phyloP scores from a whole-genome alignment of 2,797 vertebrate species.

The Novumbra hubbsi region DNA sequence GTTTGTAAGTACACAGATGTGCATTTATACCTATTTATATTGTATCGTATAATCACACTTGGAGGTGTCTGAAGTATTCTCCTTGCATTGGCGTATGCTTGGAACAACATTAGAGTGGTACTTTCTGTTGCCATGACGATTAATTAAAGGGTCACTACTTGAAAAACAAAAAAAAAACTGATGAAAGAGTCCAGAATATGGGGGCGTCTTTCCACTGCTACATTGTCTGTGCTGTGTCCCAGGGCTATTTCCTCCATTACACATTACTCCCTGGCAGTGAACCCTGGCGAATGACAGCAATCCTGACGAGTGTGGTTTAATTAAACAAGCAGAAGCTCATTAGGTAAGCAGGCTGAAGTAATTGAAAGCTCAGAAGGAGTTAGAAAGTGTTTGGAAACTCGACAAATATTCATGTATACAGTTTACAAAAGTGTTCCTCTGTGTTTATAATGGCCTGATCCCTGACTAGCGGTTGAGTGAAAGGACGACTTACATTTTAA shows the following conservation, averaged over 20 bases:
- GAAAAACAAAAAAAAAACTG: background rate
- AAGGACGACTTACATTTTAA: background rate
- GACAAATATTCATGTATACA: background rate
- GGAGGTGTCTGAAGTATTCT: background rate
- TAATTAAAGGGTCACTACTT: conserved; percentile 24
- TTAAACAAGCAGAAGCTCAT: conserved; percentile 37
- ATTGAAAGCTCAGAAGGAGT: conserved; percentile 18
- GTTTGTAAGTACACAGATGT: background rate
- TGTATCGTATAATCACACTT: background rate
- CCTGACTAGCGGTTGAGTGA: background rate
- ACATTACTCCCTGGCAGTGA: conserved; percentile 14
- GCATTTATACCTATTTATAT: too few relatives aligned
- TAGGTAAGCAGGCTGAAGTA: conserved; percentile 22
- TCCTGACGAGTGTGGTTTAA: conserved; percentile 32
- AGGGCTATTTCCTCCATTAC: conserved; percentile 25
- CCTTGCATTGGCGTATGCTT: too few relatives aligned
- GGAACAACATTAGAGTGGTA: conserved; percentile 29
- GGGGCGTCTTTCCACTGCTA: background rate
- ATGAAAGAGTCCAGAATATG: conserved; percentile 7
- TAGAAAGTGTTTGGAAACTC: conserved; percentile 12
- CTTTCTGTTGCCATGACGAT: conserved; percentile 53
- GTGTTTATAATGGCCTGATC: conserved; percentile 33
- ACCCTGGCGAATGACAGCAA: conserved; percentile 22
- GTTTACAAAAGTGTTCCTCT: conserved; percentile 13
- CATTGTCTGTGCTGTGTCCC: conserved; percentile 2